Conservation (phyloP, 2,797 vertebrate genomes). For the Gouania willdenowi region DNA sequence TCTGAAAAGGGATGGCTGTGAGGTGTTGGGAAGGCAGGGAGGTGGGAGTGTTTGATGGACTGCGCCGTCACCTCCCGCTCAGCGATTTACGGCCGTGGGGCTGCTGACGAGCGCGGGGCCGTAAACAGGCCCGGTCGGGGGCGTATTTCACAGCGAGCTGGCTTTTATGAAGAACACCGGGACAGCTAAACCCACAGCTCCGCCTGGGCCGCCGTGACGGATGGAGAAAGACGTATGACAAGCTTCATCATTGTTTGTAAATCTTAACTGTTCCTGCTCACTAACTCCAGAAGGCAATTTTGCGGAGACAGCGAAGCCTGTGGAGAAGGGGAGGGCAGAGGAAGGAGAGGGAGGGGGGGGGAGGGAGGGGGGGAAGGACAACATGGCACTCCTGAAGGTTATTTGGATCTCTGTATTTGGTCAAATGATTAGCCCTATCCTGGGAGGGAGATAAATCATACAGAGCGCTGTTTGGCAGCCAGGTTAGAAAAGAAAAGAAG, state of each 20-base stretch:
- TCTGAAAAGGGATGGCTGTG: constrained; percentile 62
- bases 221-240: constrained; percentile 99
- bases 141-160: constrained; percentile 99
- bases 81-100: constrained; percentile 94
- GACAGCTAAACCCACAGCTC: constrained; percentile 87
- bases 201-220: constrained; percentile 87
- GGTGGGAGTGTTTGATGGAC: constrained; percentile 89
- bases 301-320: constrained; percentile 91
- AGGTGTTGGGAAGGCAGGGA: constrained; percentile 80
- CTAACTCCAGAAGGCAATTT: constrained; percentile 99
- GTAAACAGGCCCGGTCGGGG: constrained; percentile 95
- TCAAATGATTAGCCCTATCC: constrained; percentile 76
- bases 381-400: constrained; percentile 97
- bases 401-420: constrained; percentile 93
- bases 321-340: constrained; percentile 52
- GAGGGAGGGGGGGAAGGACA: constrained; percentile 83
- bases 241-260: constrained; percentile 99
- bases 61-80: constrained; percentile 93
- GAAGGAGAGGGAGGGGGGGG: not conserved
- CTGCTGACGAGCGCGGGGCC: constrained; percentile 96
- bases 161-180: constrained; percentile 99
- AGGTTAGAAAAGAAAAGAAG: constrained; percentile 23
- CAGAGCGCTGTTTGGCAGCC: constrained; percentile 31
- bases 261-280: constrained; percentile 99
- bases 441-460: constrained; percentile 72